A percentile compares a stretch with the other conserved stretches of the same genome.
These are phyloP conservation scores for Pachyseris speciosa DNA, from an alignment of 64 coral and sea anemone genomes.

Conservation along the genomic window DNA sequence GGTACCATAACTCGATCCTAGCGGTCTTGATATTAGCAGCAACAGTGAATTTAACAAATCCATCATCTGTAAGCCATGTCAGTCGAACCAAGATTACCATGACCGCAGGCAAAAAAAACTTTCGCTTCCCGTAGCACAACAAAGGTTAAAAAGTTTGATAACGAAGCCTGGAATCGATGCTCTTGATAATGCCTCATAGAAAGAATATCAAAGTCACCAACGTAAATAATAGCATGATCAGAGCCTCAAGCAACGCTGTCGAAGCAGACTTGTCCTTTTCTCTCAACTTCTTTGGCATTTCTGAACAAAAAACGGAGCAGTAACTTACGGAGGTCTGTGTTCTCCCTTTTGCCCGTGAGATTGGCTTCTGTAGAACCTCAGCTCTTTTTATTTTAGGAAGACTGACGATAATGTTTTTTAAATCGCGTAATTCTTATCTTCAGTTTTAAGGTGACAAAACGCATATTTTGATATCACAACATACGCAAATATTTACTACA, in stretches of 20 bases:
- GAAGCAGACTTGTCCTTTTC: neutral
- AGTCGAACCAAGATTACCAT: neutral
- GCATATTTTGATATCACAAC: neutral
- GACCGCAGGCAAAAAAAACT: neutral
- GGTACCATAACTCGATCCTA: neutral
- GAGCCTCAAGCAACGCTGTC: neutral
- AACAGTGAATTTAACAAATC: neutral
- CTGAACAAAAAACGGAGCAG: neutral
- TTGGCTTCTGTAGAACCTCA: neutral
- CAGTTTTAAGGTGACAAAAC: neutral
- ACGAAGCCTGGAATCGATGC: neutral
- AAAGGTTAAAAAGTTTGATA: neutral
- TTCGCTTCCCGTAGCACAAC: too few species aligned
- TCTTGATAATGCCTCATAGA: neutral
- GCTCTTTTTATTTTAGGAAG: neutral
- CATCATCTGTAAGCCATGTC: neutral
- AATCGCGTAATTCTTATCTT: neutral
- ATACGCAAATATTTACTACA: neutral
- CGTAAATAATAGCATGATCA: neutral
- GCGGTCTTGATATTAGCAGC: neutral
- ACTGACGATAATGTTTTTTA: neutral
- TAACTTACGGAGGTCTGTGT: neutral
- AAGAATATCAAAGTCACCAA: neutral
- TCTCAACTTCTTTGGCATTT: constrained; percentile 5
- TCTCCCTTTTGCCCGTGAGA: neutral